These are phyloP conservation scores for Eufriesea mexicana DNA, from an alignment of 1,140 invertebrate genomes.

Conservation along the genomic window DNA sequence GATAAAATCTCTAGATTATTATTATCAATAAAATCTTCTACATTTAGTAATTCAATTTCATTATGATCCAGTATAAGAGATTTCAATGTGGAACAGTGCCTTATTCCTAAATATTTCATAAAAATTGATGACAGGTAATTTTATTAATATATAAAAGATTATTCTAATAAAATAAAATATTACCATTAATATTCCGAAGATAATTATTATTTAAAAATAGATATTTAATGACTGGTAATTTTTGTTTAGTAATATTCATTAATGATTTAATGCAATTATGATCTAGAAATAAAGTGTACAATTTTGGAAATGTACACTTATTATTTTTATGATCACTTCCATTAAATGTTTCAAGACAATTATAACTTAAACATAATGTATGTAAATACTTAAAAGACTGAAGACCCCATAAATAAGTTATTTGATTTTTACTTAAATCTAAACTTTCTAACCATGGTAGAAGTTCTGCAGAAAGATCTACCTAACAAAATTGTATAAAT, in stretches of 20 bases:
- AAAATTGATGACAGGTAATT: background rate
- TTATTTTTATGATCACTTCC: background rate
- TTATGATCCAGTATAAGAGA: slow-evolving; percentile 63
- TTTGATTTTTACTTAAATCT: slow-evolving; percentile 65
- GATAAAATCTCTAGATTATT: slow-evolving; percentile 54
- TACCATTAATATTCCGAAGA: slow-evolving; percentile 53
- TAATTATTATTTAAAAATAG: slow-evolving; percentile 63
- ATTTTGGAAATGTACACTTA: slow-evolving; percentile 39
- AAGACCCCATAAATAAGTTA: slow-evolving; percentile 56
- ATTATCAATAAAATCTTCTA: slow-evolving; percentile 47
- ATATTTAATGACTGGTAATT: slow-evolving; percentile 54
- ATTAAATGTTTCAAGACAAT: slow-evolving; percentile 54
- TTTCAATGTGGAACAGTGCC: slow-evolving; percentile 44
- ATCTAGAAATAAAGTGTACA: slow-evolving; percentile 61
- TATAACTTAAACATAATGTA: slow-evolving; percentile 64
- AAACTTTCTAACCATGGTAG: slow-evolving; percentile 65
- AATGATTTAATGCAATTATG: slow-evolving; percentile 63
- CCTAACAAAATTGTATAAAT: slow-evolving; percentile 39
- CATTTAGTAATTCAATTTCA: slow-evolving; percentile 49
- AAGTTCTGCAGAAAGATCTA: slow-evolving; percentile 46
- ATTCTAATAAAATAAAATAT: background rate
- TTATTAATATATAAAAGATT: background rate
- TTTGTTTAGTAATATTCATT: slow-evolving; percentile 29
- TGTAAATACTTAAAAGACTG: slow-evolving; percentile 52
- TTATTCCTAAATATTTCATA: slow-evolving; percentile 45